Evolutionary conservation across 2,797 vertebrate species (phyloP).

Genomic region (Characodon lateralis): DNA sequence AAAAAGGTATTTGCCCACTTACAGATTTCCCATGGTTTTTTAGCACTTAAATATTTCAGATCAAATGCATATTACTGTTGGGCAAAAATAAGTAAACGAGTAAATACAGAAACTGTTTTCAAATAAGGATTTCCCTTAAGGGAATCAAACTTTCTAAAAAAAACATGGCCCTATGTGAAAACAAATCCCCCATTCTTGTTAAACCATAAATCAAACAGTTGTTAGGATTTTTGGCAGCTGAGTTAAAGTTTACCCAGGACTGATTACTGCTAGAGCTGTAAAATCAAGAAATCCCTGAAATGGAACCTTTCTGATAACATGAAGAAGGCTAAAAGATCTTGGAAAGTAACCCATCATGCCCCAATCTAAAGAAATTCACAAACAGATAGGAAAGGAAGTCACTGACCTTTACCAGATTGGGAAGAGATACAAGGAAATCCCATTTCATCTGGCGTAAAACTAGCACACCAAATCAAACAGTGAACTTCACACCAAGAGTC

Average conservation of each 20-base stretch:
- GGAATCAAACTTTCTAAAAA: neutral
- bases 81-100: neutral
- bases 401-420: too few relatives aligned
- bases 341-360: neutral
- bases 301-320: neutral
- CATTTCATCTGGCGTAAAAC: too few relatives aligned
- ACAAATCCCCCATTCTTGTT: neutral
- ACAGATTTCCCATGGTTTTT: neutral
- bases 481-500: too few relatives aligned
- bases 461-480: too few relatives aligned
- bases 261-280: neutral
- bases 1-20: neutral
- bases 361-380: too few relatives aligned
- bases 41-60: neutral
- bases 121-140: neutral
- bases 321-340: neutral
- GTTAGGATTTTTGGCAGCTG: neutral
- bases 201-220: neutral
- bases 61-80: neutral
- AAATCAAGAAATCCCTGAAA: neutral
- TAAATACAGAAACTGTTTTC: neutral
- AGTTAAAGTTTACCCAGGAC: neutral
- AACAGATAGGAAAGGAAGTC: too few relatives aligned
- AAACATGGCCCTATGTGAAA: neutral
- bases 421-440: too few relatives aligned